Percentiles rank a stretch among this genome's conserved stretches.
These are phyloP conservation scores for Microplitis manilae DNA, from an alignment of 2,888 invertebrate genomes.

Conservation along the genomic window DNA sequence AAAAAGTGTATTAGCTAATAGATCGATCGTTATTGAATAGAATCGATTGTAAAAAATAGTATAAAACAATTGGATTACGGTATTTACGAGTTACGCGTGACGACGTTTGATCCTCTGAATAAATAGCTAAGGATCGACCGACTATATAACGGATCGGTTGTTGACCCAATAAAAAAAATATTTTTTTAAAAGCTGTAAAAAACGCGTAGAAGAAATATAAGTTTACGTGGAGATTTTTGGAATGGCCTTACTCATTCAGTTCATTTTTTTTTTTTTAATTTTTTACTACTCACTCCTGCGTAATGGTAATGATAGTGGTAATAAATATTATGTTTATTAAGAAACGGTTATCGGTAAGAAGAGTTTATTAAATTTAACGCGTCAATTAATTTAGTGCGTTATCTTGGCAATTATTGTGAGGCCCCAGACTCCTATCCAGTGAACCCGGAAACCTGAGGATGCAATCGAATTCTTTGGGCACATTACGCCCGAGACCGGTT, in stretches of 20 bases:
- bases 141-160: constrained; percentile 38
- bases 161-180: constrained; percentile 30
- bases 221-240: background rate
- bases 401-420: background rate
- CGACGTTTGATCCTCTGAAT: constrained; percentile 25
- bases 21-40: background rate
- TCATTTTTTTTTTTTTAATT: background rate
- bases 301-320: too few species aligned
- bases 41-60: background rate
- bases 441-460: constrained; percentile 11
- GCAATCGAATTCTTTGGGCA: background rate
- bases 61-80: constrained; percentile 23
- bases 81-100: constrained; percentile 31
- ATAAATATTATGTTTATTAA: background rate
- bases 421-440: background rate
- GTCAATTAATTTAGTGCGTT: constrained; percentile 20
- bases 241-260: constrained; percentile 18
- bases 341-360: background rate
- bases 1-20: too few species aligned
- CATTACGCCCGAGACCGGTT: background rate
- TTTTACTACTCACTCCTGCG: background rate
- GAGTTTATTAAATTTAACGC: constrained; percentile 25
- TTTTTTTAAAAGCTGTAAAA: background rate
- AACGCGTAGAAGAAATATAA: background rate
- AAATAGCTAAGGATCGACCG: constrained; percentile 12